These are phyloP conservation scores for Tachysurus vachellii DNA, from an alignment of 2,113 vertebrate genomes.

Conservation along the genomic window DNA sequence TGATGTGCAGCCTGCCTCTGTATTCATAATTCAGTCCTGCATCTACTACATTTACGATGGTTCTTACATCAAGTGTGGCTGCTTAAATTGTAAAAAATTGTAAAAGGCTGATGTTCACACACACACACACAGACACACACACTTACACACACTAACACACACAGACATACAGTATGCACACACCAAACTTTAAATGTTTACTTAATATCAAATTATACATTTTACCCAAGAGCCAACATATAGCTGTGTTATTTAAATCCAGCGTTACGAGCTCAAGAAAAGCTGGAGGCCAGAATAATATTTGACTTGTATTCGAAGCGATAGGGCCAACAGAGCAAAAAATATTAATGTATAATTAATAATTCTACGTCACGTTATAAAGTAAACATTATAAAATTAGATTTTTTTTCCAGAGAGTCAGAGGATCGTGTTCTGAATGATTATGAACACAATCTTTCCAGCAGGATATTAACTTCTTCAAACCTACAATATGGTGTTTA, in stretches of 20 bases:
- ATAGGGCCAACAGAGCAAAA: slow-evolving; percentile 57
- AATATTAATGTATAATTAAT: slow-evolving; percentile 63
- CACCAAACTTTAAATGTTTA: slow-evolving; percentile 47
- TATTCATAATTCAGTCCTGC: neutral
- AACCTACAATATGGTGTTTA: neutral
- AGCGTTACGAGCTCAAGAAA: slow-evolving; percentile 55
- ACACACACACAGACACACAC: neutral
- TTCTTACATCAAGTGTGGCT: neutral
- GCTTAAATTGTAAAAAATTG: neutral
- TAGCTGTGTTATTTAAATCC: slow-evolving; percentile 45
- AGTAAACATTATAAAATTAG: slow-evolving; percentile 69
- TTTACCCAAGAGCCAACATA: slow-evolving; percentile 43
- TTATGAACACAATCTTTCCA: slow-evolving; percentile 36
- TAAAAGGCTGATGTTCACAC: neutral
- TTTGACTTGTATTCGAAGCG: slow-evolving; percentile 60
- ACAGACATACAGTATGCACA: neutral
- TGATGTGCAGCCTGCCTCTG: neutral
- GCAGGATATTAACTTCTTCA: slow-evolving; percentile 52
- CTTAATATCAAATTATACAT: slow-evolving; percentile 46
- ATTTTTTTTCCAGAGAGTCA: slow-evolving; percentile 34
- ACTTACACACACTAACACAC: neutral
- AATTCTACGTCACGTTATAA: slow-evolving; percentile 67
- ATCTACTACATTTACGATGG: neutral
- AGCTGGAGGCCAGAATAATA: slow-evolving; percentile 57
- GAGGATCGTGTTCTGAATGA: slow-evolving; percentile 55